phyloP scores from a whole-genome alignment of 2,113 vertebrate species.

The Apeltes quadracus region DNA sequence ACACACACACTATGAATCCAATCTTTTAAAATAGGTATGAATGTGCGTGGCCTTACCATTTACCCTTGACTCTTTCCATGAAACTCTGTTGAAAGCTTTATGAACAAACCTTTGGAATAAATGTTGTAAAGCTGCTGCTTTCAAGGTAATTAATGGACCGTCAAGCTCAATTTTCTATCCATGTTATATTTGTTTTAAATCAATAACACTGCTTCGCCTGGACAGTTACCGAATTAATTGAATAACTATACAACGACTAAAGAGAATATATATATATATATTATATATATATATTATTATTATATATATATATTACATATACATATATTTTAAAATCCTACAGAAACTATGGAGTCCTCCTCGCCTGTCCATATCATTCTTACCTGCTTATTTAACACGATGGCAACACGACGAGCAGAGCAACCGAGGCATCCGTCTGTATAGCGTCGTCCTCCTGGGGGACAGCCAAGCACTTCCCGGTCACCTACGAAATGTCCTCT shows the following conservation, averaged over 20 bases:
- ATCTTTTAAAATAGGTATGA: neutral
- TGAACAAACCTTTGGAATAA: neutral
- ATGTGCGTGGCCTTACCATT: neutral
- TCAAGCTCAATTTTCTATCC: neutral
- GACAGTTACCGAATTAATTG: neutral
- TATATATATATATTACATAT: too few relatives aligned
- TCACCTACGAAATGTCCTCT: conserved; percentile 44
- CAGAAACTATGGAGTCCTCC: neutral
- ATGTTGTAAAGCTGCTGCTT: conserved; percentile 8
- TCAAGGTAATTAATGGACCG: neutral
- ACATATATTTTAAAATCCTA: neutral
- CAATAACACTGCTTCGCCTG: neutral
- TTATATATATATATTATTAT: too few relatives aligned
- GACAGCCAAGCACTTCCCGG: conserved; percentile 51
- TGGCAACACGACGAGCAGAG: neutral
- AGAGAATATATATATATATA: too few relatives aligned
- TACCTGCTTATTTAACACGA: conserved; percentile 28
- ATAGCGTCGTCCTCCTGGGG: conserved; percentile 32
- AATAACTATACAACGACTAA: too few relatives aligned
- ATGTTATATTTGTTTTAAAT: neutral
- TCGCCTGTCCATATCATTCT: neutral
- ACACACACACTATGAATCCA: neutral
- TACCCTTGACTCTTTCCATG: neutral
- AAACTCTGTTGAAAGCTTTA: neutral
- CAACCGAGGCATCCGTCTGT: conserved; percentile 26